Conservation (phyloP, 2,888 invertebrate species). For the Dynastes grantii region DNA sequence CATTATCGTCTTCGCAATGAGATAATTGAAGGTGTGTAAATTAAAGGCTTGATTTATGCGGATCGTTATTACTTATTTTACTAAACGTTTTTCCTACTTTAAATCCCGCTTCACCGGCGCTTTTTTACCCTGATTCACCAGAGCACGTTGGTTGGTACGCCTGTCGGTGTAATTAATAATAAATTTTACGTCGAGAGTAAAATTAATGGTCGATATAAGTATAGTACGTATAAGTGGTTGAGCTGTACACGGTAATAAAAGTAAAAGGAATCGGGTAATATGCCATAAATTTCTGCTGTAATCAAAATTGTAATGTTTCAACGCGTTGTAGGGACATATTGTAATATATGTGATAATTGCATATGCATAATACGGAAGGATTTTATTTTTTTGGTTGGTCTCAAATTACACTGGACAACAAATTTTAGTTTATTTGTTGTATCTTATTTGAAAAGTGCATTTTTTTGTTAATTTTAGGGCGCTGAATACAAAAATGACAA, state of each 20-base stretch:
- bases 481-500: too few species aligned
- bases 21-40: slow-evolving; percentile 44
- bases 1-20: slow-evolving; percentile 33
- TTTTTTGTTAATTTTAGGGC: too few species aligned
- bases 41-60: slow-evolving; percentile 37
- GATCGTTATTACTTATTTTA: slow-evolving; percentile 23
- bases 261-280: slow-evolving; percentile 15
- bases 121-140: not conserved
- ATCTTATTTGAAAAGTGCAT: too few species aligned
- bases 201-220: slow-evolving; percentile 13
- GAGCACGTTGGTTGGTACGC: slow-evolving; percentile 5
- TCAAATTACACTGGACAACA: too few species aligned
- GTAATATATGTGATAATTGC: too few species aligned
- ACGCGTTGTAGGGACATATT: not conserved
- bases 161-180: slow-evolving; percentile 14
- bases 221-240: not conserved
- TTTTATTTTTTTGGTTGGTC: too few species aligned
- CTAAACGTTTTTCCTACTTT: not conserved
- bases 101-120: not conserved
- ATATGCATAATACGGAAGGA: too few species aligned
- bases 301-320: slow-evolving; percentile 10
- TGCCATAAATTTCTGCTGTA: slow-evolving; percentile 10
- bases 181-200: slow-evolving; percentile 22
- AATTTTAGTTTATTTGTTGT: too few species aligned
- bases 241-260: slow-evolving; percentile 13